A percentile compares a stretch with the other conserved stretches of the same genome.
phyloP scores from a whole-genome alignment of 2,113 vertebrate species.

The Cochlearius cochlearius region DNA sequence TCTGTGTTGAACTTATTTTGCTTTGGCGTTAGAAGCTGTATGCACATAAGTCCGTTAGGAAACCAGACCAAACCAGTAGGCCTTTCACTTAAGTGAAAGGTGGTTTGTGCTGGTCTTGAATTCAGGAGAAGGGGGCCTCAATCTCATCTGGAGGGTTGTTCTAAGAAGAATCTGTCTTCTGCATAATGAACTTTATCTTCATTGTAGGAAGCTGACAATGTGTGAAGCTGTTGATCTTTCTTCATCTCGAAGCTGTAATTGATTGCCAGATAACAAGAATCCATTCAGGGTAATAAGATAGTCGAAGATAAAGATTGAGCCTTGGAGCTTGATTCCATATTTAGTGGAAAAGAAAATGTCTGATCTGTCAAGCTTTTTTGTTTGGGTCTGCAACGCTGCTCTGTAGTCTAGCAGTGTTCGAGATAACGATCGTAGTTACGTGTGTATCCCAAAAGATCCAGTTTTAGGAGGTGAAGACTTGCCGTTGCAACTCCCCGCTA shows the following conservation, averaged over 20 bases:
- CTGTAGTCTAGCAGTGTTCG: not conserved
- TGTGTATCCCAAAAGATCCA: not conserved
- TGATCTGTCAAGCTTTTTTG: not conserved
- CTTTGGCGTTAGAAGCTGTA: not conserved
- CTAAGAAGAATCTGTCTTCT: not conserved
- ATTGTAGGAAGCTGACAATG: not conserved
- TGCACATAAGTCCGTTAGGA: not conserved
- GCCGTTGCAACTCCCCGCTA: not conserved
- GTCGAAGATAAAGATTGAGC: not conserved
- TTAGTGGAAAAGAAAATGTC: not conserved
- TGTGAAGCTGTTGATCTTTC: slow-evolving; percentile 26
- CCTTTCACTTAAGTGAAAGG: not conserved
- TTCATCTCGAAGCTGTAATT: slow-evolving; percentile 12
- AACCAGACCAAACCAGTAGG: slow-evolving; percentile 3
- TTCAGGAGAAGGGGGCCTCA: not conserved
- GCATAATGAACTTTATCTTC: slow-evolving; percentile 9
- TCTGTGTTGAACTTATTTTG: not conserved
- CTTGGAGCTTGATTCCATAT: not conserved
- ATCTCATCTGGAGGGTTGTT: not conserved
- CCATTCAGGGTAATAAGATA: slow-evolving; percentile 1
- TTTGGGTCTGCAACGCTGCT: not conserved
- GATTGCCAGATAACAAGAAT: slow-evolving; percentile 10
- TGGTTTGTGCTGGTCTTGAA: slow-evolving; percentile 15
- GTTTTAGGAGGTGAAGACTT: not conserved
- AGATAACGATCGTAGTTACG: not conserved